Evolutionary conservation across 1,140 invertebrate genomes (phyloP).

Genomic region (Ceratina calcarata): DNA sequence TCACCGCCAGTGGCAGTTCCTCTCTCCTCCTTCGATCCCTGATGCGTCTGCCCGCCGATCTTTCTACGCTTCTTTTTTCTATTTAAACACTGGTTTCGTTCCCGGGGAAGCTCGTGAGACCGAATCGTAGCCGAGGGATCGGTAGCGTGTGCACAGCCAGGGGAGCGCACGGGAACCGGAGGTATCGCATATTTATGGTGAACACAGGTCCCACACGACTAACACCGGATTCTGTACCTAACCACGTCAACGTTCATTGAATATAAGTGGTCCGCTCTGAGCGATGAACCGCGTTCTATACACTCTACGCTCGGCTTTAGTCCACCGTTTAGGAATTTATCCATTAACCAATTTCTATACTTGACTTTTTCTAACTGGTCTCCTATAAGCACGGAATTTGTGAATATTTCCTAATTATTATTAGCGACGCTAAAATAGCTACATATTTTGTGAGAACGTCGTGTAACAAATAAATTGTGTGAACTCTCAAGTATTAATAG

Average conservation of each 20-base stretch:
- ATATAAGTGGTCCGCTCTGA: slow-evolving; percentile 27
- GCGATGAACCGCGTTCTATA: slow-evolving; percentile 13
- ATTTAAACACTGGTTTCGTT: neutral
- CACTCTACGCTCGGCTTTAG: neutral
- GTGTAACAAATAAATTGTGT: too few relatives aligned
- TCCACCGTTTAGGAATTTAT: slow-evolving; percentile 14
- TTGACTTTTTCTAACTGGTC: neutral
- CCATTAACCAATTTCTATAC: neutral
- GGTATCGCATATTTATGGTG: slow-evolving; percentile 35
- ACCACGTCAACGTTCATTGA: slow-evolving; percentile 40
- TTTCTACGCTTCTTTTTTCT: neutral
- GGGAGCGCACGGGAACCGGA: neutral
- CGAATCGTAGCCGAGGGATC: neutral
- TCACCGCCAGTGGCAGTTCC: slow-evolving; percentile 21
- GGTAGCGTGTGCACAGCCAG: slow-evolving; percentile 1
- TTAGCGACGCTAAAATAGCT: too few relatives aligned
- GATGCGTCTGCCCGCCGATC: neutral
- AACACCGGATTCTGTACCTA: slow-evolving; percentile 19
- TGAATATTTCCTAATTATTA: too few relatives aligned
- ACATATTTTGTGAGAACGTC: too few relatives aligned
- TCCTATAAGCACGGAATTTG: neutral
- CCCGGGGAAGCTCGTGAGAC: slow-evolving; percentile 17
- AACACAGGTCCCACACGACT: neutral
- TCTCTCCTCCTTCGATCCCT: slow-evolving; percentile 4
- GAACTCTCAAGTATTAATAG: too few relatives aligned